Evolutionary conservation across 2,113 vertebrate species (phyloP).

Genomic region (Oxyruncus cristatus): DNA sequence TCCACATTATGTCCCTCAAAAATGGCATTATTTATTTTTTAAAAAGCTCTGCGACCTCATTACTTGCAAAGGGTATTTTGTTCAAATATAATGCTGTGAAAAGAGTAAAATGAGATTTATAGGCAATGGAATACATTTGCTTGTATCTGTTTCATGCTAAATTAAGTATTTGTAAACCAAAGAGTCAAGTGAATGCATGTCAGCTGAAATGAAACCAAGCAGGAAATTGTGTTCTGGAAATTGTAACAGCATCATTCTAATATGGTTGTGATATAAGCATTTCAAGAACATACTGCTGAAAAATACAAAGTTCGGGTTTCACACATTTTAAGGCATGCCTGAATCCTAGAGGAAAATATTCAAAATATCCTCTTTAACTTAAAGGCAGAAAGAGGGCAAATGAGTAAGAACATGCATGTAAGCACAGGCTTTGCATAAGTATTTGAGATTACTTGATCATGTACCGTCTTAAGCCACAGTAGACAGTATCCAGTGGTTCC

Average conservation of each 20-base stretch:
- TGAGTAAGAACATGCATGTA: not conserved
- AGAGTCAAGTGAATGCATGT: not conserved
- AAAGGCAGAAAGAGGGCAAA: not conserved
- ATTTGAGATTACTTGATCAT: not conserved
- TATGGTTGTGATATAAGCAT: not conserved
- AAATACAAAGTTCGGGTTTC: not conserved
- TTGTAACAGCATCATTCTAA: not conserved
- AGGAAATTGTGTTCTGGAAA: not conserved
- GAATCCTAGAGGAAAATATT: not conserved
- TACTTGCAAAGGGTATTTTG: not conserved
- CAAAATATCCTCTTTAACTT: not conserved
- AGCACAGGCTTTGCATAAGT: not conserved
- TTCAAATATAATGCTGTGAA: not conserved
- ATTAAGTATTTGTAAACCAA: slow-evolving; percentile 16
- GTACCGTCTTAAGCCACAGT: not conserved
- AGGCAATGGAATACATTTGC: not conserved
- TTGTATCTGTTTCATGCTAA: not conserved
- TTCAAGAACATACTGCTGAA: not conserved
- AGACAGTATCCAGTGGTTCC: not conserved
- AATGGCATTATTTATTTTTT: not conserved
- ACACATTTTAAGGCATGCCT: not conserved
- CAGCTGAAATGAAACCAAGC: not conserved
- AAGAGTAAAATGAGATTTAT: not conserved
- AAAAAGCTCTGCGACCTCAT: not conserved
- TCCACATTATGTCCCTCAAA: not conserved